Base-by-base conservation (phyloP, 2,888 invertebrate species). In the Miltochrista miniata region DNA sequence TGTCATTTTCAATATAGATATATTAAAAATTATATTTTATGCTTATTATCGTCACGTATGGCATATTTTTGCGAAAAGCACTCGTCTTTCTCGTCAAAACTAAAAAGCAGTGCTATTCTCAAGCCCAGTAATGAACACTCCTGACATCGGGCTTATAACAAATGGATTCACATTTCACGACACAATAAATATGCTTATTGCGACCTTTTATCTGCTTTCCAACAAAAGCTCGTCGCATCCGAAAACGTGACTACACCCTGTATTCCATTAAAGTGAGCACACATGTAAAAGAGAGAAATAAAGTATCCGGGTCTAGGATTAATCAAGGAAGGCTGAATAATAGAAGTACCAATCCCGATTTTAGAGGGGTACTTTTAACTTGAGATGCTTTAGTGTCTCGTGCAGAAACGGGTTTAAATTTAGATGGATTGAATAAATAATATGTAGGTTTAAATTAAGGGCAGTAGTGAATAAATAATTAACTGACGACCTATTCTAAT, bases 121-220 rank as follows among this genome's bases (percentile, higher is more conserved):
- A 18, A 47, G 52, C 29, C 5, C 47, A 45, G 48, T 51, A 51
- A 34, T 11, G 53, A 56, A 48, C 34, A 14, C 14, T 35, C 14
- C 14, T n/a, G 33, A 14, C 41, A 39, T 35, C 24, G 56, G 41
- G 50, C 54, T 51, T 52, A 54, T 65, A 59, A 61, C 48, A 61
- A 64, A 61, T 57, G 60, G 50, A 54, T 57, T 53, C 51, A 58
- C 55, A 57, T 67, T 68, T 60, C 57, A 56, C 54, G 56, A 51
- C 51, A 60, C 67, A 56, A 58, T 65, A 61, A 64, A 61, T 56
- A 69, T 65, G 66, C 63, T 56, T 66, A 68, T 61, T 68, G 57
- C 44, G 48, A 48, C 56, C 55, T 67, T 59, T 68, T 54, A 55
- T 59, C 48, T 45, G 51, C 7, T 51, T 41, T 42, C 43, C 40